Evolutionary conservation across 2,113 vertebrate species (phyloP), one percentile per base, ranked within the genome.

Genomic region (Nothocercus julius): DNA sequence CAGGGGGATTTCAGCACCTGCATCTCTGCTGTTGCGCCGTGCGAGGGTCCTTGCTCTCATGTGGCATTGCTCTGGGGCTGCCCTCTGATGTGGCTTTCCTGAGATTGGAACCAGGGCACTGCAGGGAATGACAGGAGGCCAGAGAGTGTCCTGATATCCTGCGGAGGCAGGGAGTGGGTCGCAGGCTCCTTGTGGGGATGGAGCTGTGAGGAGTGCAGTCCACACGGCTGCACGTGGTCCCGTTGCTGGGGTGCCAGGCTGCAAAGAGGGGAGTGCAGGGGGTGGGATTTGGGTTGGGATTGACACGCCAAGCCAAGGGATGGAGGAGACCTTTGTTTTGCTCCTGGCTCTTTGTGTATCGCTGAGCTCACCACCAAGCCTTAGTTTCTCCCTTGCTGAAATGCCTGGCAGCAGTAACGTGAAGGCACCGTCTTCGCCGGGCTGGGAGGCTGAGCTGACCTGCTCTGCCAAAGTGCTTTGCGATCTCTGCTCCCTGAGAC

Each of bases 41-140:
- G 5, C 96, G 88, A 93, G 91, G 90, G 93, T 94, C 89, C 88
- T 69, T 92, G 86, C 89, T 94, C 89, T 53, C 95, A 85, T 77
- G 45, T 30, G 75, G 84, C 7, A 1, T 91, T 92, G 93, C 93
- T 96, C 8, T 20, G 76, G 70, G 85, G 44, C 77, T 83, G 95
- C 90, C 85, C 87, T 95, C 96, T 96, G 94, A 93, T 95, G 82
- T 93, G 96, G 78, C 90, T 90, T 95, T 95, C 75, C 77, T 1
- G 25, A 85, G 81, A 95, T 90, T 91, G 70, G 45, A 82, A 78
- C 20, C 54, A 89, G 83, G n/a, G 67, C 78, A 54, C 59, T 61
- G 62, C 76, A 49, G 90, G 90, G 69, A 58, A 25, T 53, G 56
- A 49, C 59, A 36, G 0, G 2, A 89, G 74, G 75, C 38, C 0